Evolutionary conservation across 2,888 invertebrate species (phyloP), one percentile per base, ranked within the genome.

Genomic region (Napeogenes inachia): DNA sequence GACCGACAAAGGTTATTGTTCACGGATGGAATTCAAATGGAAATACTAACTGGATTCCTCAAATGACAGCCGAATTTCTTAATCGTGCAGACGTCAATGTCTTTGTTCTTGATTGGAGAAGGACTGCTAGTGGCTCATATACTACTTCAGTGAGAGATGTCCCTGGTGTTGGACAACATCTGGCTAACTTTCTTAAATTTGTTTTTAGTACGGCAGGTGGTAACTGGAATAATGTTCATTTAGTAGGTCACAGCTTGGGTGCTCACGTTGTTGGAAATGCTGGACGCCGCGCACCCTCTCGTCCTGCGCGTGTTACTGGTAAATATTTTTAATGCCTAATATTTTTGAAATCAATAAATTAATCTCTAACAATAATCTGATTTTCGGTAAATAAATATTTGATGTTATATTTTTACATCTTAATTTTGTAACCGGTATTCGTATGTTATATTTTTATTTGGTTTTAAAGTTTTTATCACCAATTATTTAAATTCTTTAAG

Each of bases 171-270:
- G 87, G 86, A 2, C 72, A 76, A 53, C 74, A 73, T 56, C 73
- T 87, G 1, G 87, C 82, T 4, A 76, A 80, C 67, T 86, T 86
- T 70, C 57, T 89, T 4, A 68, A 72, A 13, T 85, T 82, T 82
- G 77, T 88, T 30, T 73, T 82, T 61, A 76, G 74, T 57, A 81
- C 69, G 0, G 76, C 73, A 4, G 87, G 87, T 30, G 83, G 82
- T 6, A 79, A 81, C 69, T 84, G 82, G 80, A 78, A 80, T 65
- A 80, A 80, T 38, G 73, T 88, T 2, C 89, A 89, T 65, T 69
- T 89, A 35, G 75, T 87, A 35, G 89, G 89, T 33, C 82, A 81
- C 77, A 88, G 89, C 71, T 78, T 88, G 66, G 89, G 89, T 4
- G 88, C 87, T 66, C 88, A 88, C 63, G 71, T 86, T 6, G 84